Evolutionary conservation across 2,797 vertebrate genomes (phyloP).

Genomic region (Bufotes viridis): DNA sequence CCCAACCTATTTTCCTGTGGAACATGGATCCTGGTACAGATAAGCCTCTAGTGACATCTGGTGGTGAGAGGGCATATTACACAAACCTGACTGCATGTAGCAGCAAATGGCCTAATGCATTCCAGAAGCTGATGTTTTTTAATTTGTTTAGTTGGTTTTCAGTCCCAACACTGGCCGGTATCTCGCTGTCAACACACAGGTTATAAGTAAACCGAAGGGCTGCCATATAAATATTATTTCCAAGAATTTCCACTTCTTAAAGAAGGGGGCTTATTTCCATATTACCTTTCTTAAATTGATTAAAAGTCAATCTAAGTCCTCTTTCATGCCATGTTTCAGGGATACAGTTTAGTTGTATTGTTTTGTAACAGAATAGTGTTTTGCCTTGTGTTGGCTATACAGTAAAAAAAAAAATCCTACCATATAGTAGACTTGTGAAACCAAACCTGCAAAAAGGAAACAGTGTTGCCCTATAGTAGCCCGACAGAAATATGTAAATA

Average conservation of each 20-base stretch:
- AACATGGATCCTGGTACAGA: not conserved
- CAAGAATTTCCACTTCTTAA: not conserved
- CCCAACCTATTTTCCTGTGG: not conserved
- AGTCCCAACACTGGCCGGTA: not conserved
- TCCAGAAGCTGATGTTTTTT: not conserved
- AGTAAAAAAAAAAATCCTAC: not conserved
- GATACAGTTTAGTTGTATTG: not conserved
- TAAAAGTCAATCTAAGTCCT: not conserved
- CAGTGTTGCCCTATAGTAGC: too few relatives aligned
- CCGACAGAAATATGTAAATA: too few relatives aligned
- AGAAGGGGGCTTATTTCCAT: not conserved
- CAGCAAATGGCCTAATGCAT: not conserved
- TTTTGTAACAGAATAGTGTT: not conserved
- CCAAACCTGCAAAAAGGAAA: too few relatives aligned
- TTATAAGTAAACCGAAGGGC: not conserved
- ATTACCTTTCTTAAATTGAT: not conserved
- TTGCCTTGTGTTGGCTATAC: not conserved
- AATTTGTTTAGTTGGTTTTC: not conserved
- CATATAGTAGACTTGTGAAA: too few relatives aligned
- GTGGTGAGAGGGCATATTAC: conserved; percentile 20
- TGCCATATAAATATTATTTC: not conserved
- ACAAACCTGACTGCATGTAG: not conserved
- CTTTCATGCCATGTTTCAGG: not conserved
- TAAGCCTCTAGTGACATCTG: conserved; percentile 50
- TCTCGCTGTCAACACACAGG: not conserved